These are phyloP conservation scores for Amphipyra berbera DNA, from an alignment of 2,888 invertebrate genomes.

Conservation along the genomic window DNA sequence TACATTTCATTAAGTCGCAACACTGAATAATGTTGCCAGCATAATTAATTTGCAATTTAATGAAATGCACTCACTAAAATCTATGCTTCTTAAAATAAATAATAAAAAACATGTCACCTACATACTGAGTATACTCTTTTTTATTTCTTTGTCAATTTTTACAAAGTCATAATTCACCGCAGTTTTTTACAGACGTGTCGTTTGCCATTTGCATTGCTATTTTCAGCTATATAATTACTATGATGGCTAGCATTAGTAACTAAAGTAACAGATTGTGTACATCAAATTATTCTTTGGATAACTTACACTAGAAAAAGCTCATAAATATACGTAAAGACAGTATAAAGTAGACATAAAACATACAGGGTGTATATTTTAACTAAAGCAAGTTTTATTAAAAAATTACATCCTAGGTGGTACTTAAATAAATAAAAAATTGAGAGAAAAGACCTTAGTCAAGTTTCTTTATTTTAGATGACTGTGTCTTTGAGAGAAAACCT, in stretches of 20 bases:
- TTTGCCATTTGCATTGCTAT: slow-evolving; percentile 43
- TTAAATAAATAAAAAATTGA: too few relatives aligned
- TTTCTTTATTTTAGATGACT: too few relatives aligned
- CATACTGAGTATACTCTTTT: slow-evolving; percentile 60
- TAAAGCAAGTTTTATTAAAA: neutral
- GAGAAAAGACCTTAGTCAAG: too few relatives aligned
- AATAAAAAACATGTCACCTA: slow-evolving; percentile 56
- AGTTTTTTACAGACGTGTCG: slow-evolving; percentile 9
- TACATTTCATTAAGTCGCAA: slow-evolving; percentile 46
- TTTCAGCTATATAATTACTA: slow-evolving; percentile 40
- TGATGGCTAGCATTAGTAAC: slow-evolving; percentile 43
- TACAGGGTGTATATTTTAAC: slow-evolving; percentile 7
- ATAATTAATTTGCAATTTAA: slow-evolving; percentile 36
- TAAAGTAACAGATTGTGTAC: slow-evolving; percentile 42
- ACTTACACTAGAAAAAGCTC: slow-evolving; percentile 34
- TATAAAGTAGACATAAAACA: neutral
- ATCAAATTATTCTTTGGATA: slow-evolving; percentile 60
- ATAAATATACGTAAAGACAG: slow-evolving; percentile 24
- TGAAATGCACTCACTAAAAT: slow-evolving; percentile 29
- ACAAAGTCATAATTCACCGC: slow-evolving; percentile 26
- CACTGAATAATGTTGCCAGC: slow-evolving; percentile 24
- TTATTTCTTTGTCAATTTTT: slow-evolving; percentile 35
- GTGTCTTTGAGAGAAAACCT: too few relatives aligned
- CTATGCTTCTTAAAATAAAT: slow-evolving; percentile 41
- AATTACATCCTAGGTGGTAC: too few relatives aligned